These are phyloP conservation scores for Porites rus DNA, from an alignment of 92 coral and sea anemone genomes.

Conservation along the genomic window DNA sequence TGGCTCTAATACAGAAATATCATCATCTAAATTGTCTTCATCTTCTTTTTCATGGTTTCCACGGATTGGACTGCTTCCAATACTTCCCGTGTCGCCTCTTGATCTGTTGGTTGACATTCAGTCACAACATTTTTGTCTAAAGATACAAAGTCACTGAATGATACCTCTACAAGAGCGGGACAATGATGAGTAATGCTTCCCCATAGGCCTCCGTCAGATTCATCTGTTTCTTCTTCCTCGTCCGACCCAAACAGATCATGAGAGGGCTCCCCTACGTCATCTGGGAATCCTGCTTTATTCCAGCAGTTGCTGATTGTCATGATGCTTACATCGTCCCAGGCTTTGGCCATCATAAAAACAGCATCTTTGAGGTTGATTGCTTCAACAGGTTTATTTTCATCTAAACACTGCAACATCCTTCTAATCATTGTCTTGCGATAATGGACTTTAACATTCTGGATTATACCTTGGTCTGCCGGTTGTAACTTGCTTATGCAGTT, in stretches of 20 bases:
- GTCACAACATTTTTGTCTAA: conserved; percentile 42
- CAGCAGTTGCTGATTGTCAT: conserved; percentile 62
- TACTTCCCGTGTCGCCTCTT: too few relatives aligned
- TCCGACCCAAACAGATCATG: conserved; percentile 53
- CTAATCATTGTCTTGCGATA: conserved; percentile 57
- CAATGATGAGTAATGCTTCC: conserved; percentile 42
- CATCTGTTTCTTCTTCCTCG: conserved; percentile 24
- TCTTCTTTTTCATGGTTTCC: too few relatives aligned
- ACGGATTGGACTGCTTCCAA: too few relatives aligned
- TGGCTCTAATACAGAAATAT: too few relatives aligned
- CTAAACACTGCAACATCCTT: conserved; percentile 48
- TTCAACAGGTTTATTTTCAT: conserved; percentile 43
- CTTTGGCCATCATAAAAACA: conserved; percentile 63
- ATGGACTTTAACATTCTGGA: conserved; percentile 40
- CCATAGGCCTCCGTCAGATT: conserved; percentile 37
- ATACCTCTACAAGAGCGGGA: conserved; percentile 30
- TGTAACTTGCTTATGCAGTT: conserved; percentile 55
- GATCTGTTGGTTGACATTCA: conserved; percentile 47
- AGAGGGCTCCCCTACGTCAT: conserved; percentile 35
- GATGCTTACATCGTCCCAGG: conserved; percentile 42
- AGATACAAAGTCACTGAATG: conserved; percentile 46
- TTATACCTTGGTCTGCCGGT: conserved; percentile 41
- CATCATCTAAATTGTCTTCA: too few relatives aligned
- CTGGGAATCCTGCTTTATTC: conserved; percentile 67
- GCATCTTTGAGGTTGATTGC: conserved; percentile 60